phyloP scores from a whole-genome alignment of 2,113 vertebrate species.

The Spermophilus dauricus region DNA sequence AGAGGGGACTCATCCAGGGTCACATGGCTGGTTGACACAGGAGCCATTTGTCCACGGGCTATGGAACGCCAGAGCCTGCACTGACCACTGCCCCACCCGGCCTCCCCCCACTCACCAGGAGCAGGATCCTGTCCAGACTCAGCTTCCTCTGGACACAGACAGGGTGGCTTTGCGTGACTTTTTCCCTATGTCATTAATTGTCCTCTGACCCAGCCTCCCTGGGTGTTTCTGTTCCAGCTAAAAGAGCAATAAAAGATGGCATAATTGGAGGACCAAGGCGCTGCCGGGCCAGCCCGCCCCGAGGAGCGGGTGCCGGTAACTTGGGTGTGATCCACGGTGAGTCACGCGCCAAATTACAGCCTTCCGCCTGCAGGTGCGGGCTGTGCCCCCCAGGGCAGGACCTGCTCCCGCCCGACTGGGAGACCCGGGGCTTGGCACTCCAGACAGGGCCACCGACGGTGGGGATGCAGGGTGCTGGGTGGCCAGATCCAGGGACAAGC shows the following conservation, averaged over 20 bases:
- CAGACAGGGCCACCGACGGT: not conserved
- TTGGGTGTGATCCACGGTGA: constrained; percentile 89
- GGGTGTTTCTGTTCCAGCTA: constrained; percentile 72
- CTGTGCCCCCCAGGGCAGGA: not conserved
- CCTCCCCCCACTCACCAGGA: not conserved
- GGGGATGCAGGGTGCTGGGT: not conserved
- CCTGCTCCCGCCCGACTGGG: too few species aligned
- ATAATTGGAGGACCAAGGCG: constrained; percentile 84
- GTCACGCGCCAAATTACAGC: constrained; percentile 90
- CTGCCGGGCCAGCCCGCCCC: constrained; percentile 79
- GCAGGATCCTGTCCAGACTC: not conserved
- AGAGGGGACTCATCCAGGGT: not conserved
- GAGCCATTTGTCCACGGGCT: not conserved
- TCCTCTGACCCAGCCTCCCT: constrained; percentile 71
- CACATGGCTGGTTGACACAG: not conserved
- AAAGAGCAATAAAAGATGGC: constrained; percentile 82
- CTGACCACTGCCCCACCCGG: rapidly evolving
- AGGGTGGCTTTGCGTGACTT: not conserved
- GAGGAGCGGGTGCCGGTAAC: constrained; percentile 87
- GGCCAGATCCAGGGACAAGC: not conserved
- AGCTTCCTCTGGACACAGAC: not conserved
- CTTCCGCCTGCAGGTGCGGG: constrained; percentile 87
- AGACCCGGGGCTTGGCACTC: too few species aligned
- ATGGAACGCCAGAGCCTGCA: not conserved
- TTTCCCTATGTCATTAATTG: constrained; percentile 72